Evolutionary conservation across 2,113 vertebrate species (phyloP).

Genomic region (Talpa occidentalis): DNA sequence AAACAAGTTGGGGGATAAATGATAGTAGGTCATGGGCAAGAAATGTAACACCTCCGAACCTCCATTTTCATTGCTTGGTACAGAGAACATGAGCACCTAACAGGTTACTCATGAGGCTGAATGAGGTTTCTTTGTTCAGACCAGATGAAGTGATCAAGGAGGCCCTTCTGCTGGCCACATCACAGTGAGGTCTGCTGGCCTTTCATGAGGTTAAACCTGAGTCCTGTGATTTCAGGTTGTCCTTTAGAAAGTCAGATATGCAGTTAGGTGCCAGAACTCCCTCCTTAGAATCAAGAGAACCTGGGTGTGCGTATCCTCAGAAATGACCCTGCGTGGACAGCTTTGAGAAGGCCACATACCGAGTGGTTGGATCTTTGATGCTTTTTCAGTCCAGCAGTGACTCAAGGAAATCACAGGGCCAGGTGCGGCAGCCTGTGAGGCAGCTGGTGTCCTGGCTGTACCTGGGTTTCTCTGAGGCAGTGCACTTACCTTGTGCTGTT

Average conservation of each 20-base stretch:
- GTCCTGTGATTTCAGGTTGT: not conserved
- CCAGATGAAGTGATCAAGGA: not conserved
- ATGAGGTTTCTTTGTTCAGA: not conserved
- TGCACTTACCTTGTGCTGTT: not conserved
- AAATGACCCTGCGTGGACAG: not conserved
- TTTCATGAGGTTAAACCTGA: not conserved
- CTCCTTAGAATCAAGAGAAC: not conserved
- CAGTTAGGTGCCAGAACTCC: not conserved
- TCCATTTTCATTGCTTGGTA: not conserved
- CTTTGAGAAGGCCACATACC: not conserved
- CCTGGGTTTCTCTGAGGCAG: not conserved
- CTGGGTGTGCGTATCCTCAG: not conserved
- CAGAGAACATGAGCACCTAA: not conserved
- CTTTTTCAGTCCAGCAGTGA: not conserved
- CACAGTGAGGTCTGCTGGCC: not conserved
- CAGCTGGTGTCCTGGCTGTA: not conserved
- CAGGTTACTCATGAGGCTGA: not conserved
- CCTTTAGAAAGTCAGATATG: not conserved
- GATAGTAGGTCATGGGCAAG: not conserved
- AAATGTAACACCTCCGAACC: not conserved
- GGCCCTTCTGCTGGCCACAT: not conserved
- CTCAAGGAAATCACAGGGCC: not conserved
- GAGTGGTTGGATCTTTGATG: not conserved
- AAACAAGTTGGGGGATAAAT: constrained; percentile 15
- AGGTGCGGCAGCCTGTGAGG: not conserved